phyloP scores from a whole-genome alignment of 2,113 vertebrate species.

The Tinamus guttatus region DNA sequence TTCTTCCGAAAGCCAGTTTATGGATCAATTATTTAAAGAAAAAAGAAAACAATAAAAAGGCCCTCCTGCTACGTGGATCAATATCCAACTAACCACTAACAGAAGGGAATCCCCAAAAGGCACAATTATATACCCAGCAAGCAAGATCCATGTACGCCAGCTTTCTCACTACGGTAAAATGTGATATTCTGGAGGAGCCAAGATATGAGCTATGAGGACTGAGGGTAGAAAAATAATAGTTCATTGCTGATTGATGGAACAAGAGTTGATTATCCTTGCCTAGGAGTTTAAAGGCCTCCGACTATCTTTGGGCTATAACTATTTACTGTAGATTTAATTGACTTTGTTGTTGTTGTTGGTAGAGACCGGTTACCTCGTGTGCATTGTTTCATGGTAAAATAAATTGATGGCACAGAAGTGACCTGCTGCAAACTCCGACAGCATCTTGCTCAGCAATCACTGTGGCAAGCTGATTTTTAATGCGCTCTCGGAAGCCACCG shows the following conservation, averaged over 20 bases:
- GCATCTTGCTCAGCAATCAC: accelerated
- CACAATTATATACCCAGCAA: conserved; percentile 39
- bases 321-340: background rate
- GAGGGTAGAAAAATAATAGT: background rate
- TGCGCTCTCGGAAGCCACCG: background rate
- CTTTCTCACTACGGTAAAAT: background rate
- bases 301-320: background rate
- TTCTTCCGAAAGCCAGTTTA: conserved; percentile 7
- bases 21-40: background rate
- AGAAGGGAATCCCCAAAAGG: conserved; percentile 53
- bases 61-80: background rate
- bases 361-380: accelerated
- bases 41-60: background rate
- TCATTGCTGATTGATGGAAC: background rate
- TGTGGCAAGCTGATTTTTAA: background rate
- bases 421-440: background rate
- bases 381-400: accelerated
- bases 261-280: background rate
- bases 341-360: background rate
- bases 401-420: background rate
- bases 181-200: background rate
- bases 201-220: background rate
- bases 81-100: conserved; percentile 3
- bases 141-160: background rate
- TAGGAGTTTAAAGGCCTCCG: background rate